phyloP scores from a whole-genome alignment of 1,140 invertebrate species.

The Hyles euphorbiae region DNA sequence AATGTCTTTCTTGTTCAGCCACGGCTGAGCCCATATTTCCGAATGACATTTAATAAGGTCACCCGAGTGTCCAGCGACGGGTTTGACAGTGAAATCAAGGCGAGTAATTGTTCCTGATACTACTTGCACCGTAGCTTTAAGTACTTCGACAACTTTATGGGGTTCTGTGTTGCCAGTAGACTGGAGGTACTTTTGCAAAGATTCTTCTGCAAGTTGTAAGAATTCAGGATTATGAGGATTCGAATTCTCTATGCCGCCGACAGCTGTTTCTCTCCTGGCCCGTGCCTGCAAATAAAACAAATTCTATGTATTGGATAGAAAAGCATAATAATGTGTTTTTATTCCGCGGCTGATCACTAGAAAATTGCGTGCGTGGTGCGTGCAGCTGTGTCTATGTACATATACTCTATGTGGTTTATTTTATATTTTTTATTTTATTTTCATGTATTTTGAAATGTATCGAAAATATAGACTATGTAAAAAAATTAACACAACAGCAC shows the following conservation, averaged over 20 bases:
- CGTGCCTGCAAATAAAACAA: no score
- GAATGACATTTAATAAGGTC: constrained; percentile 61
- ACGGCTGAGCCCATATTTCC: constrained; percentile 75
- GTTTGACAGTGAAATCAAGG: constrained; percentile 28
- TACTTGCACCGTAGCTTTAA: constrained; percentile 32
- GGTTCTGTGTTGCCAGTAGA: constrained; percentile 16
- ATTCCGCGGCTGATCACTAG: no score
- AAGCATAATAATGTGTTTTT: no score
- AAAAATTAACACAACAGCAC: no score
- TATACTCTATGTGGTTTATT: no score
- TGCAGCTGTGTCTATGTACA: no score
- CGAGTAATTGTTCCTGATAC: constrained; percentile 30
- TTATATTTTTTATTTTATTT: no score
- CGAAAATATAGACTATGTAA: no score
- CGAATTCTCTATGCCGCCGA: constrained; percentile 9
- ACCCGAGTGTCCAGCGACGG: constrained; percentile 4
- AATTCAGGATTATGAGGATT: constrained; percentile 28
- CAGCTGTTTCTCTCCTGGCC: constrained; percentile 23
- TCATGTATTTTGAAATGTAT: no score
- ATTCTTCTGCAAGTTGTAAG: constrained; percentile 26
- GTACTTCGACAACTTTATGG: constrained; percentile 21
- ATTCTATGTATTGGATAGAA: no score
- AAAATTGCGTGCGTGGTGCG: no score
- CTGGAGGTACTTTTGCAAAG: constrained; percentile 32
- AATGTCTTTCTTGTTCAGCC: constrained; percentile 47